Conservation (phyloP, 23 tunicate species). For the Clavelina lepadiformis region DNA sequence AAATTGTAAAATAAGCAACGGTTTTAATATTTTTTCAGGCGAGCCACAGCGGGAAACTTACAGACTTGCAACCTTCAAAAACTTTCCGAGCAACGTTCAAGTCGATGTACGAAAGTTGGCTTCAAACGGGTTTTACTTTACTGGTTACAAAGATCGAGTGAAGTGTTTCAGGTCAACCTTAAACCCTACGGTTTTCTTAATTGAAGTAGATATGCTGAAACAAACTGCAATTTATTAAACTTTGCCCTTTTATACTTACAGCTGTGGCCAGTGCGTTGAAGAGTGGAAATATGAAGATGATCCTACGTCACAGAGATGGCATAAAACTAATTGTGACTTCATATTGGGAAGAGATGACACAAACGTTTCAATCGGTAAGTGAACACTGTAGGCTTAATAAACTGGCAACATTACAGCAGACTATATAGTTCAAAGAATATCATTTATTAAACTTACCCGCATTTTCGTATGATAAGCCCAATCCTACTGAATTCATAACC, state of each 20-base stretch:
- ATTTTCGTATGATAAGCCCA: too few species aligned
- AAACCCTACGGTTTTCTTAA: neutral
- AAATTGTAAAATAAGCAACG: too few species aligned
- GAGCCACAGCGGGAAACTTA: slow-evolving; percentile 25
- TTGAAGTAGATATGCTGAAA: too few species aligned
- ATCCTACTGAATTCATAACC: too few species aligned
- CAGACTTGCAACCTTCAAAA: slow-evolving; percentile 15
- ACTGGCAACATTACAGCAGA: too few species aligned
- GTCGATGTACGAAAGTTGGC: slow-evolving; percentile 22
- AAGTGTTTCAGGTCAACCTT: slow-evolving; percentile 36
- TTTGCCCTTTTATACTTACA: slow-evolving; percentile 1
- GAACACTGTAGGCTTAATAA: neutral
- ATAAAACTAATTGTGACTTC: slow-evolving; percentile 19
- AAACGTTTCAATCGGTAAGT: slow-evolving; percentile 19
- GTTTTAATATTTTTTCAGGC: too few species aligned
- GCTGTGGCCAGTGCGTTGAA: slow-evolving; percentile 35
- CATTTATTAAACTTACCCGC: too few species aligned
- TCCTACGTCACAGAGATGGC: slow-evolving; percentile 19
- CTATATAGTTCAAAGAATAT: too few species aligned
- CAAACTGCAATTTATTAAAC: too few species aligned
- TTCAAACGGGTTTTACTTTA: slow-evolving; percentile 28
- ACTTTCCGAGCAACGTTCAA: neutral
- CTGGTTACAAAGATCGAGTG: slow-evolving; percentile 45
- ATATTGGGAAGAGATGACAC: neutral
- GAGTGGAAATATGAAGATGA: slow-evolving; percentile 34